phyloP scores from a whole-genome alignment of 2,113 vertebrate genomes.

The Leptosomus discolor region DNA sequence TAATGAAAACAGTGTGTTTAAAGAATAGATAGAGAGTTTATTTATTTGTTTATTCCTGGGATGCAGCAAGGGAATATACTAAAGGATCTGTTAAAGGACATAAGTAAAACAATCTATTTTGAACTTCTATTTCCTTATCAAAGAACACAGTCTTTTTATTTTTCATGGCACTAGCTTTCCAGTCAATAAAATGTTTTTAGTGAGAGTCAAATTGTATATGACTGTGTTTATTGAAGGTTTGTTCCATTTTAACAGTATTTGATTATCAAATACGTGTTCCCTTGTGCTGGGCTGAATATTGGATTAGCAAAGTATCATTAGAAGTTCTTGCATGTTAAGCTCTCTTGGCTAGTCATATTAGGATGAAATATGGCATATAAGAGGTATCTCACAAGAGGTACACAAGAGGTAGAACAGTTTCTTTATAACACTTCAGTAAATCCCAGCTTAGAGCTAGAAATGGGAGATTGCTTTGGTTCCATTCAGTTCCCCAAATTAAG shows the following conservation, averaged over 20 bases:
- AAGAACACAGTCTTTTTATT: background rate
- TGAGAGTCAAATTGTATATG: background rate
- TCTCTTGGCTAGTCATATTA: background rate
- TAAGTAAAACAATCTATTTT: background rate
- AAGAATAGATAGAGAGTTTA: background rate
- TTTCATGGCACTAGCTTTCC: background rate
- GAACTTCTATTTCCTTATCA: background rate
- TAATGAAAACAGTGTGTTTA: background rate
- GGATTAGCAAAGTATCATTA: background rate
- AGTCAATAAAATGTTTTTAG: background rate
- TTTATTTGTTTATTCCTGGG: background rate
- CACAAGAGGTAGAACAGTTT: background rate
- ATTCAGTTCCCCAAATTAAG: background rate
- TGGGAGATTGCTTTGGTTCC: background rate
- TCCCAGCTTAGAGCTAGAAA: background rate
- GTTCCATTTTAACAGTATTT: background rate
- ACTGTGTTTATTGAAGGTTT: background rate
- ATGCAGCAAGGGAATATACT: background rate
- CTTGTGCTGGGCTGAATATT: background rate
- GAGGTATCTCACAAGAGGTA: background rate
- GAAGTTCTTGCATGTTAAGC: background rate
- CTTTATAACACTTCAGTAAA: background rate
- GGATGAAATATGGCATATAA: background rate
- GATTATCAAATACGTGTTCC: background rate
- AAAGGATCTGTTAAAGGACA: background rate